Conservation (phyloP, 2,113 vertebrate genomes). For the human (Homo sapiens) region GRCh38 chr11:119511501-119512000, state of each 20-base stretch:
- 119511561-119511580: background rate
- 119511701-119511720: background rate
- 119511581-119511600: background rate
- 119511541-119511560: background rate
- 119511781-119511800: background rate
- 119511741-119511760: background rate
- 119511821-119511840: background rate
- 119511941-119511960: constrained; percentile 78
- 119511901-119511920: constrained; percentile 71
- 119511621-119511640: background rate
- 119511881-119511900: constrained; percentile 21
- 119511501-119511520: background rate
- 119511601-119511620: background rate
- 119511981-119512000: constrained; percentile 88
- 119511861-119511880: background rate
- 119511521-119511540: background rate
- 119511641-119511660: background rate
- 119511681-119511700: background rate
- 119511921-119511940: constrained; percentile 76
- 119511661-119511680: background rate
- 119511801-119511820: background rate
- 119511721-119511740: too few relatives aligned
- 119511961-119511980: constrained; percentile 83
- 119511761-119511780: background rate
- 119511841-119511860: background rate